Evolutionary conservation across 2,113 vertebrate species (phyloP).

Genomic region (Dasypus novemcinctus): DNA sequence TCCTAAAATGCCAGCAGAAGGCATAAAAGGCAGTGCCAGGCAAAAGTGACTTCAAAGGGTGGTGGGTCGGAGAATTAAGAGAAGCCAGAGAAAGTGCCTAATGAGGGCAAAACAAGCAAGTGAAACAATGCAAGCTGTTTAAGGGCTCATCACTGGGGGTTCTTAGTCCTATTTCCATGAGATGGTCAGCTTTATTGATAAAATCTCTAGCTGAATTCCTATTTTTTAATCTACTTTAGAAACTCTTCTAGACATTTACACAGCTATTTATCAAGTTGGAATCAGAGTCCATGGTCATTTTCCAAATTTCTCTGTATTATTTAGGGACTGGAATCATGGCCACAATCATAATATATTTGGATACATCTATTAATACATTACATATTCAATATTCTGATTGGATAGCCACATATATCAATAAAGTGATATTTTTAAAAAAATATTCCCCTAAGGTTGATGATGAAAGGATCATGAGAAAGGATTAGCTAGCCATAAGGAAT

Average conservation of each 20-base stretch:
- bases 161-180: neutral
- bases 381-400: neutral
- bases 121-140: neutral
- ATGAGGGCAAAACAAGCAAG: neutral
- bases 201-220: neutral
- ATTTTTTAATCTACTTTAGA: neutral
- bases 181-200: neutral
- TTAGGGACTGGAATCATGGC: neutral
- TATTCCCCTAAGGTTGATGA: neutral
- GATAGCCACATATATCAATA: neutral
- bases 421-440: neutral
- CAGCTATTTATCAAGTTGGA: neutral
- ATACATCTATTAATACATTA: neutral
- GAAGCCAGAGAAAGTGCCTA: neutral
- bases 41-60: neutral
- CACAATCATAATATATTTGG: neutral
- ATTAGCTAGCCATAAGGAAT: neutral
- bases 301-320: neutral
- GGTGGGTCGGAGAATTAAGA: neutral
- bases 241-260: neutral
- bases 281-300: neutral
- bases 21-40: accelerated
- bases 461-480: neutral
- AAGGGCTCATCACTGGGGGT: accelerated
- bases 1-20: neutral